Conservation (phyloP, 2,888 invertebrate genomes). For the Phortica magna region DNA sequence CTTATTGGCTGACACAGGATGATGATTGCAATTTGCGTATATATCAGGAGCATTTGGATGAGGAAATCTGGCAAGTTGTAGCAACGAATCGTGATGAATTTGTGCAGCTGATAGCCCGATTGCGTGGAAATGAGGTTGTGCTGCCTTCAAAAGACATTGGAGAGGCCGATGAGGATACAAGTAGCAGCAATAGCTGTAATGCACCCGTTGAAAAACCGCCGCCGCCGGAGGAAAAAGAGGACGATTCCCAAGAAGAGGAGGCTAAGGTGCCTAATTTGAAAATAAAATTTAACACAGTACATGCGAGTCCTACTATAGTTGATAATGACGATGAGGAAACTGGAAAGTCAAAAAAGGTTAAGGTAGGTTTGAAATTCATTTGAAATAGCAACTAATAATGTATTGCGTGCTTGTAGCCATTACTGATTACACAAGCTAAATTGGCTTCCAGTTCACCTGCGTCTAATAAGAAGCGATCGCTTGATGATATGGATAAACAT, state of each 20-base stretch:
- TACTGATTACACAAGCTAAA: conserved; percentile 73
- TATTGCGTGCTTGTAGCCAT: conserved; percentile 59
- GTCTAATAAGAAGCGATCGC: conserved; percentile 61
- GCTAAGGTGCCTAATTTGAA: conserved; percentile 76
- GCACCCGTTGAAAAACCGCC: conserved; percentile 58
- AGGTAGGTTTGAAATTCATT: conserved; percentile 60
- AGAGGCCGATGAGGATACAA: conserved; percentile 83
- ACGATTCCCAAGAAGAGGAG: conserved; percentile 80
- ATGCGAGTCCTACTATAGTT: conserved; percentile 47
- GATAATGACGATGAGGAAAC: conserved; percentile 49
- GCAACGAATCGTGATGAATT: conserved; percentile 92
- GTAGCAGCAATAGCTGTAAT: conserved; percentile 80
- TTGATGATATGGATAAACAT: conserved; percentile 61
- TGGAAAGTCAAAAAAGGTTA: conserved; percentile 61
- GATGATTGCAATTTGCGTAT: conserved; percentile 92
- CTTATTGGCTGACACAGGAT: conserved; percentile 96
- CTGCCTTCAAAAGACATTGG: conserved; percentile 79
- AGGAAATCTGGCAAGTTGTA: conserved; percentile 96
- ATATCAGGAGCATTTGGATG: conserved; percentile 97
- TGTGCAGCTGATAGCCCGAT: conserved; percentile 86
- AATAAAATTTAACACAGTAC: conserved; percentile 65
- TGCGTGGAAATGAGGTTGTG: conserved; percentile 85
- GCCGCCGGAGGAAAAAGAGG: conserved; percentile 76
- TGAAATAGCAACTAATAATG: background rate
- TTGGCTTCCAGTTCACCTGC: conserved; percentile 51